Evolutionary conservation across 1,140 invertebrate genomes (phyloP), one percentile per base, ranked within the genome.

Genomic region (Drosophila teissieri): DNA sequence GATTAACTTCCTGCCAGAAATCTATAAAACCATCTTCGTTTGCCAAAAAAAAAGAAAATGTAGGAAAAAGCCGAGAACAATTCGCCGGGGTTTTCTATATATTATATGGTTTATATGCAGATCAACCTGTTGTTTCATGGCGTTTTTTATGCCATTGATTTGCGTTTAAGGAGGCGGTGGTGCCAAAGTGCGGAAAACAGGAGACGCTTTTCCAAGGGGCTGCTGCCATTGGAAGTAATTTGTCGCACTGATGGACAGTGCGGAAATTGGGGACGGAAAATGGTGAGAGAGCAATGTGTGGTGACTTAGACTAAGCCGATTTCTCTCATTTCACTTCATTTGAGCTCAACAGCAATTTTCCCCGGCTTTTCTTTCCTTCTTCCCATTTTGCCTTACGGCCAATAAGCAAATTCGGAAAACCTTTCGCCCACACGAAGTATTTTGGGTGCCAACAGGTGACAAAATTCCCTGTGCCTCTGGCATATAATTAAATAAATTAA

Each of bases 251-350:
- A 37, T 58, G 69, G 34, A 52, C 44, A 49, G 14, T 7, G n/a
- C 4, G 63, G 17, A 27, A 22, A 24, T 14, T 7, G 24, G 40
- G 17, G 34, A 27, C 31, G 19, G 19, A 34, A 52, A 31, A 31
- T 31, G 15, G 67, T 15, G 36, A 22, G 42, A 48, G 67, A 37
- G 40, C 31, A 61, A 42, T 42, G 58, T 70, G 63, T 54, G 67
- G 22, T 68, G 69, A 73, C 77, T 80, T 79, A 69, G 39, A 58
- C 46, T 70, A 80, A 80, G 78, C 78, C 77, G 77, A 80, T 70
- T 70, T 55, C 63, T 64, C 68, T 80, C 58, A 56, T 80, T 80
- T 80, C 63, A 75, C 70, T 80, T 80, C 60, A 80, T 79, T 79
- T 68, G 62, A 73, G 78, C 63, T 42, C 34, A 58, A 37, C 58